phyloP scores from a whole-genome alignment of 2,888 invertebrate species.

The Cenopis cana region DNA sequence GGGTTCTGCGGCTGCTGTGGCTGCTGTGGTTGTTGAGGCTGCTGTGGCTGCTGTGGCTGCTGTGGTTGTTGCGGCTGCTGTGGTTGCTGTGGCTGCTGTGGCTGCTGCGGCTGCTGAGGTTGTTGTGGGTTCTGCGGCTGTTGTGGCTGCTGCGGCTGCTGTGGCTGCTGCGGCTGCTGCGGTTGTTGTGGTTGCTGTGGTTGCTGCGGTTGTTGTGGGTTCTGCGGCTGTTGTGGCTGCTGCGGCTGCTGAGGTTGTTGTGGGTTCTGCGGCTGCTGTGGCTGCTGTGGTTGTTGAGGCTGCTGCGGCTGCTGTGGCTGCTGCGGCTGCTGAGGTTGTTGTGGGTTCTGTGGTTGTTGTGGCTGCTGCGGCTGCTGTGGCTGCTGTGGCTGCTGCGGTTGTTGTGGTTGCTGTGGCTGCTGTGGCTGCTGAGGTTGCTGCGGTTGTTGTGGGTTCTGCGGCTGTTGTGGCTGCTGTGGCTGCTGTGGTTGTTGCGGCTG shows the following conservation, averaged over 20 bases:
- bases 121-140: neutral
- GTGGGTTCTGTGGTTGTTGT: neutral
- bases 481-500: neutral
- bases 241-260: neutral
- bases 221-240: neutral
- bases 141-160: neutral
- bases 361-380: neutral
- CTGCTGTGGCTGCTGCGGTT: neutral
- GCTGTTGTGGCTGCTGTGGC: neutral
- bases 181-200: neutral
- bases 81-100: neutral
- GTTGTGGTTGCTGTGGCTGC: neutral
- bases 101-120: neutral
- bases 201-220: neutral
- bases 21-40: neutral
- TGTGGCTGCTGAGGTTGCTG: neutral
- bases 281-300: neutral
- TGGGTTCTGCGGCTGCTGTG: neutral
- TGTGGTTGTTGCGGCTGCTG: neutral
- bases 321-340: neutral
- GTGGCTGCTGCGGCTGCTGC: constrained; percentile 4
- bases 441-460: neutral
- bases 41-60: neutral
- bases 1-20: constrained; percentile 7
- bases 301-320: neutral